phyloP scores from a whole-genome alignment of 1,140 invertebrate genomes.

The Tyrophagus putrescentiae region DNA sequence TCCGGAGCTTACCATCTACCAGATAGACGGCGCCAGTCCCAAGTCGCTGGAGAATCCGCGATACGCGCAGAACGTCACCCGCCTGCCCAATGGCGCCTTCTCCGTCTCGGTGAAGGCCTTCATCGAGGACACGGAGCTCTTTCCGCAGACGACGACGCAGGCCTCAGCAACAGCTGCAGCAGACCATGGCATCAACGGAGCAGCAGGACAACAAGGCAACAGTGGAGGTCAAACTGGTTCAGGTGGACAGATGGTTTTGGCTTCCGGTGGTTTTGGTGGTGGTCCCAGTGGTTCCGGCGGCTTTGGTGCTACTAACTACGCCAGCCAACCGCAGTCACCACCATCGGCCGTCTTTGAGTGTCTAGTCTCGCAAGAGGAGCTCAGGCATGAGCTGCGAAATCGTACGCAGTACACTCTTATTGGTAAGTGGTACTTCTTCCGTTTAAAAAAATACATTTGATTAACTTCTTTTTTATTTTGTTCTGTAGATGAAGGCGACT shows the following conservation, averaged over 20 bases:
- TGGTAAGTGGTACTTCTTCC: not conserved
- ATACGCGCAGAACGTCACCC: not conserved
- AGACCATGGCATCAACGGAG: not conserved
- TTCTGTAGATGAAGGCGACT: not conserved
- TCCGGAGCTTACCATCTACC: constrained; percentile 25
- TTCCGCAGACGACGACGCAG: not conserved
- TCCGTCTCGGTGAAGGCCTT: not conserved
- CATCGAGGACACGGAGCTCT: constrained; percentile 5
- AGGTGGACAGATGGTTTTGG: not conserved
- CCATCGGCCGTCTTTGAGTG: constrained; percentile 17
- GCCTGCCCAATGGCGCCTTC: constrained; percentile 12
- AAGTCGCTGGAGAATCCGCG: not conserved
- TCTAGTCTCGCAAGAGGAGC: constrained; percentile 12
- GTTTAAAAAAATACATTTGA: no score
- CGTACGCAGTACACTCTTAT: not conserved
- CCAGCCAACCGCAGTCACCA: no score
- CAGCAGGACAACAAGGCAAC: not conserved
- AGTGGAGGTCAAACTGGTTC: not conserved
- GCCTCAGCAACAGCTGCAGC: no score
- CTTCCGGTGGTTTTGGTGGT: not conserved
- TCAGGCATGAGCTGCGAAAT: constrained; percentile 13
- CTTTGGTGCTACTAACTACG: not conserved
- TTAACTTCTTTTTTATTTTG: no score
- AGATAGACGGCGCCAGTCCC: constrained; percentile 18
- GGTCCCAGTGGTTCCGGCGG: not conserved